Evolutionary conservation across 2,888 invertebrate species (phyloP).

Genomic region (Rotaria magnacalcarata): DNA sequence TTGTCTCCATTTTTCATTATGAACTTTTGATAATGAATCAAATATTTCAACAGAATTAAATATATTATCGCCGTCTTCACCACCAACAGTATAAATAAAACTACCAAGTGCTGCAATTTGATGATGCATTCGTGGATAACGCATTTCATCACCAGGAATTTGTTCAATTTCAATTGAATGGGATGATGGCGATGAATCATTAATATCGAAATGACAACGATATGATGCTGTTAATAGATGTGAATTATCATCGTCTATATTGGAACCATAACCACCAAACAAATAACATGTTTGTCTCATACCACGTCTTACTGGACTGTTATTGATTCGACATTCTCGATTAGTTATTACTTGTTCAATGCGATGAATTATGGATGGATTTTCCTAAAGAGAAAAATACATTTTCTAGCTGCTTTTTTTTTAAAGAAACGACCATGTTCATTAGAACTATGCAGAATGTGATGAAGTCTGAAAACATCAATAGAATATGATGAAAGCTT

Average conservation of each 20-base stretch:
- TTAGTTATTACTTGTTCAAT: not conserved
- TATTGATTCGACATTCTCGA: not conserved
- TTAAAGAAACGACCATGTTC: too few species aligned
- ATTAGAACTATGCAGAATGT: too few species aligned
- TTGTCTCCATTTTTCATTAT: not conserved
- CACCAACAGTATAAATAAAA: constrained; percentile 16
- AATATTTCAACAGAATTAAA: constrained; percentile 18
- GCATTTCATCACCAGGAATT: not conserved
- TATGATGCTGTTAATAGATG: not conserved
- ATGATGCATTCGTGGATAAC: constrained; percentile 19
- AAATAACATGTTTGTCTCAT: not conserved
- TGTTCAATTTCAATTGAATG: constrained; percentile 11
- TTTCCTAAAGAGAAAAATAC: not conserved
- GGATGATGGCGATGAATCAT: not conserved
- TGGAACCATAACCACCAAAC: constrained; percentile 10
- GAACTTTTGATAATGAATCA: not conserved
- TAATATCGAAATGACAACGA: not conserved
- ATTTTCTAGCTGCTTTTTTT: too few species aligned
- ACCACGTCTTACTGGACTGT: not conserved
- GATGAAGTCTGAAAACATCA: too few species aligned
- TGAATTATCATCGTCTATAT: not conserved
- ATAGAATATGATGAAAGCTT: too few species aligned
- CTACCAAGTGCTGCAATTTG: not conserved
- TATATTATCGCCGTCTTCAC: constrained; percentile 27
- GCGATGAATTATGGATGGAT: not conserved